Evolutionary conservation across 1,140 invertebrate species (phyloP), one percentile per base, ranked within the genome.

Genomic region (Capitella teleta): DNA sequence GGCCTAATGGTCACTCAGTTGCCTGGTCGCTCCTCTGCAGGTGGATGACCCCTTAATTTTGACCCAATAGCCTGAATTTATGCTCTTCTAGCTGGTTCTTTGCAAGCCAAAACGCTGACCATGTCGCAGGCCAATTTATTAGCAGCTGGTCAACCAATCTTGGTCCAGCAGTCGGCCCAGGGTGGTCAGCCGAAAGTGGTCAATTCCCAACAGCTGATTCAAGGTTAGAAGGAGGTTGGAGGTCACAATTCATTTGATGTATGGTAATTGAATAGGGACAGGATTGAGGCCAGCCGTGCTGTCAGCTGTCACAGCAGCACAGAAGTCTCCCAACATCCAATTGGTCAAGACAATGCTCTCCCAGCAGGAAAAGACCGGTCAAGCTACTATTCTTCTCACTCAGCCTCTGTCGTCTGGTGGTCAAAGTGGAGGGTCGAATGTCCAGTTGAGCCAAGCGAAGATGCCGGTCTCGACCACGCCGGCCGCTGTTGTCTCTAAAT

Each of bases 301-400:
- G n/a, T n/a, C n/a, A n/a, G n/a, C n/a, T n/a, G n/a, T n/a, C n/a
- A n/a, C 56, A n/a, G 59, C 58, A 14, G 63, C 57, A 14, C 63
- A 67, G 49, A 57, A 58, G 26, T 57, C 53, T 24, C 64, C 62
- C 50, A 63, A 67, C 40, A 60, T 64, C 28, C 65, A 67, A 53
- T 57, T 67, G 28, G 58, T 67, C 23, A 51, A 60, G 37, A 67
- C 65, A 18, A 62, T 67, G 18, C 49, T 67, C 25, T 57, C 61
- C 10, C 62, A 63, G 37, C 59, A 59, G 26, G 58, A 53, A 21
- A 64, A 64, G 43, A 58, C 63, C 1, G 63, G 61, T 1, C 63
- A 66, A 37, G 57, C 65, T 16, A 65, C 64, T 18, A 58, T 69
- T 37, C 55, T 69, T 3, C 63, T 66, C 36, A 63, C 66, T 19